A percentile compares a stretch with the other conserved stretches of the same genome.
Conservation (phyloP, 1,140 invertebrate species). For the Batillaria attramentaria region DNA sequence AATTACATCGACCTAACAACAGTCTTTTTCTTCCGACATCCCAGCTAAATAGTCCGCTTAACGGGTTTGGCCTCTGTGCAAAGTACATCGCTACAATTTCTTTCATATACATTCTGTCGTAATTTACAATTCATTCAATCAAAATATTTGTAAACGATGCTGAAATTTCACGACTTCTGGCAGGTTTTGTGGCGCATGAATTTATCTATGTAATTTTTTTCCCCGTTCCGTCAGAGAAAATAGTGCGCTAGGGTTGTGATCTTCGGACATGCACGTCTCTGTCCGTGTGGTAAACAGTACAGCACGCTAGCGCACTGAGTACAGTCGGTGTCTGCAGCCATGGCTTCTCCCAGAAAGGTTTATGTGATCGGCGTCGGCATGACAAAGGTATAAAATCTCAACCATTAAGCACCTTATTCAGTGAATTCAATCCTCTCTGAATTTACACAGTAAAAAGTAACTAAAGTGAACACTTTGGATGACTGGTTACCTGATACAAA, state of each 20-base stretch:
- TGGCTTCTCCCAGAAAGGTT: conserved; percentile 73
- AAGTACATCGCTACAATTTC: no score
- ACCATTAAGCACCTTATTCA: background rate
- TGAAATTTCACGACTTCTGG: background rate
- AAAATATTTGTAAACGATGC: background rate
- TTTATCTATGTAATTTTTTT: conserved; percentile 33
- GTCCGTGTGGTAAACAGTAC: background rate
- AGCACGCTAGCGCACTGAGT: no score
- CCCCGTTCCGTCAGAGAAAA: conserved; percentile 20
- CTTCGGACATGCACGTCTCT: conserved; percentile 1
- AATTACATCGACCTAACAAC: conserved; percentile 57
- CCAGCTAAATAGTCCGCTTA: background rate
- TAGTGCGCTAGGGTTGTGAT: conserved; percentile 24
- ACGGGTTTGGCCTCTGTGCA: background rate
- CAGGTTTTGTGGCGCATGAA: background rate
- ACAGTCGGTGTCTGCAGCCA: background rate
- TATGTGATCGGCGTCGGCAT: conserved; percentile 97
- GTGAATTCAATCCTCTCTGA: background rate
- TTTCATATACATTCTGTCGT: background rate
- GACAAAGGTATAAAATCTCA: conserved; percentile 89
- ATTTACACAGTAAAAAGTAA: background rate
- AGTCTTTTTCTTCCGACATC: conserved; percentile 29
- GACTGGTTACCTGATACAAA: background rate
- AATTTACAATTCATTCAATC: background rate
- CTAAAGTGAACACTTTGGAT: background rate